Base-by-base conservation (phyloP, 2,888 invertebrate genomes). In the Bombylius major region DNA sequence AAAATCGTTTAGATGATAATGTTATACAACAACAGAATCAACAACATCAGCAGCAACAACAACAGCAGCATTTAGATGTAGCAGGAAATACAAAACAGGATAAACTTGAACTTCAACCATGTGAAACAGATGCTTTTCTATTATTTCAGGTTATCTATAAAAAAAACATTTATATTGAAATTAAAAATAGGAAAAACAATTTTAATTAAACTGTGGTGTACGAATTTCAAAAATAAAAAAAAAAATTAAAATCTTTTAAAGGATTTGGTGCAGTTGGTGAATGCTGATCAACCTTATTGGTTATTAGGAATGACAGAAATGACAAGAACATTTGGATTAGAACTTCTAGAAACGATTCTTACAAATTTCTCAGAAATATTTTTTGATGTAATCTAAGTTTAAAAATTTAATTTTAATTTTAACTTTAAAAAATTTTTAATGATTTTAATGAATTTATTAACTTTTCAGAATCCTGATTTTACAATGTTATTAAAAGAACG, bases 241-340 rank as follows among this genome's bases (percentile, higher is more conserved):
- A n/a, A 50, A 51, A 45, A 59, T 61, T 53, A 58, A 64, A 67
- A 9, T 56, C 50, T 61, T 56, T 54, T 14, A 5, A 69, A 92
- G 89, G 98, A 99, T 76, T 82, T 99, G 65, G 95, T 98, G 45
- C 93, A 95, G 70, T 76, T 99, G 53, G 90, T 98, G 8, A 97
- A 98, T 75, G 95, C 93, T 0, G 98, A 99, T 72, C 88, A 94
- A 66, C 93, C 98, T 0, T 86, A 86, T 65, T 99, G 97, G 97
- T 77, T 99, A 56, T 82, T 89, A 49, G 97, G 96, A 7, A 90
- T 98, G 77, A 90, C 92, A 4, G 97, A 97, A 75, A 96, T 99
- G 85, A 96, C 96, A 5, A 82, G 96, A 65, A 95, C 97, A 0
- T 95, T 99, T 75, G 97, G 97, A 1, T 75, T 99, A 63, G 98